Conservation (phyloP, 2,113 vertebrate species). For the Craseonycteris thonglongyai region DNA sequence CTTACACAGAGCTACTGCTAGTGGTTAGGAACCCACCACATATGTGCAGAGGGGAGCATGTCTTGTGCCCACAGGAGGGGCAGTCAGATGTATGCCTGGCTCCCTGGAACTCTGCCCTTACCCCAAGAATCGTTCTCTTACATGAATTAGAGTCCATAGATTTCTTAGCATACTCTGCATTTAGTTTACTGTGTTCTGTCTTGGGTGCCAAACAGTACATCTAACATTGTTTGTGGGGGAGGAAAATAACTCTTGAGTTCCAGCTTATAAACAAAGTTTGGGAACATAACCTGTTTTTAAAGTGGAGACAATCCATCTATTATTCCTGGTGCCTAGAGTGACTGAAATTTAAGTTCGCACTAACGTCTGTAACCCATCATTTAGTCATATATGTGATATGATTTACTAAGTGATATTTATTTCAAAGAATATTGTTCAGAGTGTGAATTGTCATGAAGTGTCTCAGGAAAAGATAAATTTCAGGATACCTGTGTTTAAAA, state of each 20-base stretch:
- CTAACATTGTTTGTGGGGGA: not conserved
- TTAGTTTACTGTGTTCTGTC: not conserved
- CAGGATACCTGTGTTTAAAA: not conserved
- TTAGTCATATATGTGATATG: conserved; percentile 34
- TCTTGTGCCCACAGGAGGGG: no score
- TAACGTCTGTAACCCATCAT: conserved; percentile 15
- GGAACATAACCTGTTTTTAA: conserved; percentile 36
- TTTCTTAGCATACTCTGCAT: not conserved
- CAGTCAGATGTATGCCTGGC: rapidly evolving
- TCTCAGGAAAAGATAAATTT: conserved; percentile 19
- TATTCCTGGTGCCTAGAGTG: conserved; percentile 5
- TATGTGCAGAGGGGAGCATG: not conserved
- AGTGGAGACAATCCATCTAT: not conserved
- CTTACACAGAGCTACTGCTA: not conserved
- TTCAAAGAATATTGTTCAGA: conserved; percentile 3
- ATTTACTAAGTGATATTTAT: conserved; percentile 47
- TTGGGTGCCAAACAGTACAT: not conserved
- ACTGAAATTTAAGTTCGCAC: not conserved
- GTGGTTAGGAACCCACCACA: not conserved
- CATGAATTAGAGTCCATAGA: not conserved
- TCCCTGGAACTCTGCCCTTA: not conserved
- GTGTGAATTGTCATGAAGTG: conserved; percentile 17
- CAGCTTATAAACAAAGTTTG: not conserved
- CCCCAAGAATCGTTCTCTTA: not conserved
- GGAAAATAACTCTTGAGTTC: not conserved